Evolutionary conservation across 1,140 invertebrate species (phyloP).

Genomic region (Pogonomyrmex barbatus): DNA sequence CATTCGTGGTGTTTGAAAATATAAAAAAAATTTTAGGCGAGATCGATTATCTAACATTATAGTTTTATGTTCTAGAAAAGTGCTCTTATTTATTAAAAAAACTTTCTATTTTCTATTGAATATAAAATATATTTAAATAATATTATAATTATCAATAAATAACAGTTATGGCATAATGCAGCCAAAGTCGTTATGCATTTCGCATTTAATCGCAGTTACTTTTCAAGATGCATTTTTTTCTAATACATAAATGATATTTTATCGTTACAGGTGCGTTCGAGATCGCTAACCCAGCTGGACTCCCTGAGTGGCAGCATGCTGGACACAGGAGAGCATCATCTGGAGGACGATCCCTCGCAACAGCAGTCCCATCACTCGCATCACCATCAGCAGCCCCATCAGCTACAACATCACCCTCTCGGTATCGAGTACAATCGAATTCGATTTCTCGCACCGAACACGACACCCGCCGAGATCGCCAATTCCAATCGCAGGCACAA

Average conservation of each 20-base stretch:
- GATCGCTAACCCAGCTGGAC: slow-evolving; percentile 89
- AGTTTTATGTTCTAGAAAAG: too few species aligned
- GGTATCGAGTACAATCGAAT: slow-evolving; percentile 78
- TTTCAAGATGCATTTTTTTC: not conserved
- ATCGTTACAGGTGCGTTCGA: slow-evolving; percentile 87
- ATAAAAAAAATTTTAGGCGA: not conserved
- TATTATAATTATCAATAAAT: too few species aligned
- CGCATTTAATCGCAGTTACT: not conserved
- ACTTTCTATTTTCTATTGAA: not conserved
- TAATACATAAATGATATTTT: not conserved
- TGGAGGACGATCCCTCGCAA: slow-evolving; percentile 74
- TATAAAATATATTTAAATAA: not conserved
- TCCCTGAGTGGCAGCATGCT: slow-evolving; percentile 87
- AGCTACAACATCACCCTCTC: slow-evolving; percentile 76
- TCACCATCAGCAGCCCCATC: slow-evolving; percentile 75
- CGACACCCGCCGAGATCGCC: slow-evolving; percentile 77
- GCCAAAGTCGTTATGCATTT: not conserved
- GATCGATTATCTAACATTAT: not conserved
- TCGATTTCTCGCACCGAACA: slow-evolving; percentile 82
- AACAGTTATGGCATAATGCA: not conserved
- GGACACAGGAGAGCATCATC: slow-evolving; percentile 83
- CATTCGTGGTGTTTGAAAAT: not conserved
- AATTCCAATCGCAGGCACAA: slow-evolving; percentile 85
- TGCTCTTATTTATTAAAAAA: not conserved
- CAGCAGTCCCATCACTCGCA: slow-evolving; percentile 78